Conservation (phyloP, 2,113 vertebrate species). For the Sebastes schlegelii region DNA sequence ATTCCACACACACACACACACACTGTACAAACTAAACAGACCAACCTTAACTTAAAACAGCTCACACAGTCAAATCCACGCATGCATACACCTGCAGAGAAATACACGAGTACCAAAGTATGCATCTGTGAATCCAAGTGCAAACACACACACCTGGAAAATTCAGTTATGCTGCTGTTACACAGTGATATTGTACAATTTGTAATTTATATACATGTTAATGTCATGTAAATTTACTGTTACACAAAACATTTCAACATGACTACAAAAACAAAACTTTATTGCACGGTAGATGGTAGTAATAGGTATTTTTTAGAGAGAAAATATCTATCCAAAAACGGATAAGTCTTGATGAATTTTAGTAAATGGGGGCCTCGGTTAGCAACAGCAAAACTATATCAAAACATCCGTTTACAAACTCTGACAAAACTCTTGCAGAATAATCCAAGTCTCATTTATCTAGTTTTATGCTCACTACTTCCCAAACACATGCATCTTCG, state of each 20-base stretch:
- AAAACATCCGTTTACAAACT: too few species aligned
- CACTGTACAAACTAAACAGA: constrained; percentile 43
- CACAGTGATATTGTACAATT: background rate
- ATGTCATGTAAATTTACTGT: background rate
- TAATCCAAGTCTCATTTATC: too few species aligned
- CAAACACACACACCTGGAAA: constrained; percentile 41
- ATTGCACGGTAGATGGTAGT: background rate
- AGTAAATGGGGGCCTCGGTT: too few species aligned
- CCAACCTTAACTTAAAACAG: constrained; percentile 23
- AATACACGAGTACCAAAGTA: constrained; percentile 40
- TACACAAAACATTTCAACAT: background rate
- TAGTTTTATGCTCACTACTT: too few species aligned
- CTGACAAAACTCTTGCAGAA: too few species aligned
- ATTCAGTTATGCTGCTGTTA: background rate
- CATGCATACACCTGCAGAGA: constrained; percentile 65
- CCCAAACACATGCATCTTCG: too few species aligned
- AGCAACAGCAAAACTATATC: too few species aligned
- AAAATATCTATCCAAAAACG: background rate
- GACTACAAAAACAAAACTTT: background rate
- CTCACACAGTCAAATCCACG: constrained; percentile 21
- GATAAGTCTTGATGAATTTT: too few species aligned
- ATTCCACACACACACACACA: constrained; percentile 53
- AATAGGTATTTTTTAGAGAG: too few species aligned
- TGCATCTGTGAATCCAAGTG: constrained; percentile 33
- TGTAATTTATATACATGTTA: background rate